Evolutionary conservation across 2,797 vertebrate genomes (phyloP), one percentile per base, ranked within the genome.

Genomic region (Microctenopoma stevenorrisi): DNA sequence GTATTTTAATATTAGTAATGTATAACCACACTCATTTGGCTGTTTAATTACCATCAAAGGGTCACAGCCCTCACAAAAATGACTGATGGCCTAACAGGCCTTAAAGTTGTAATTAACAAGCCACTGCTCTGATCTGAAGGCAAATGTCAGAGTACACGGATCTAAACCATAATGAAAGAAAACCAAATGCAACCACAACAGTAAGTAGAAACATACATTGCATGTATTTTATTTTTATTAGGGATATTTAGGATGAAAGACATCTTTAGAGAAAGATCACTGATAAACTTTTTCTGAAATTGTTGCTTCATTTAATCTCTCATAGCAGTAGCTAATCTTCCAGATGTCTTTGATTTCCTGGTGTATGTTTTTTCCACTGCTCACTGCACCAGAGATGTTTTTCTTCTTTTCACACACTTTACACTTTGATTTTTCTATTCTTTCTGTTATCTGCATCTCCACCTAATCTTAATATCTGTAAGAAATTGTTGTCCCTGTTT

Each of bases 381-480:
- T 88, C 67, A 81, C 88, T 86, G 82, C 64, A 70, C 59, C 77
- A 47, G 71, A 60, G 37, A 11, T 4, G 50, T 65, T 83, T 74
- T 74, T 54, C 37, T 59, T 53, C 51, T 54, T 53, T 2, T 1
- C 48, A 33, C 33, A 22, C 22, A 22, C 48, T 51, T 53, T 2
- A 1, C 44, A 33, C 33, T 79, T 59, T 54, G 12, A 30, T 63
- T 73, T 61, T n/a, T 76, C 63, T 42, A 13, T 61, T 74, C 30
- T 73, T 13, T 60, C 40, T 68, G 5, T 40, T 5, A 4, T 83
- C 63, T 64, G 30, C n/a, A 88, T 89, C 92, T 89, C 88, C 12
- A 22, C 26, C 38, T 42, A 28, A 49, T 50, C 54, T 42, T 51
- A 28, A 12, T 8, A 14, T 51, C 33, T 35, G 33, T 35, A 16